Evolutionary conservation across 2,888 invertebrate species (phyloP).

Genomic region (Melanotus villosus): DNA sequence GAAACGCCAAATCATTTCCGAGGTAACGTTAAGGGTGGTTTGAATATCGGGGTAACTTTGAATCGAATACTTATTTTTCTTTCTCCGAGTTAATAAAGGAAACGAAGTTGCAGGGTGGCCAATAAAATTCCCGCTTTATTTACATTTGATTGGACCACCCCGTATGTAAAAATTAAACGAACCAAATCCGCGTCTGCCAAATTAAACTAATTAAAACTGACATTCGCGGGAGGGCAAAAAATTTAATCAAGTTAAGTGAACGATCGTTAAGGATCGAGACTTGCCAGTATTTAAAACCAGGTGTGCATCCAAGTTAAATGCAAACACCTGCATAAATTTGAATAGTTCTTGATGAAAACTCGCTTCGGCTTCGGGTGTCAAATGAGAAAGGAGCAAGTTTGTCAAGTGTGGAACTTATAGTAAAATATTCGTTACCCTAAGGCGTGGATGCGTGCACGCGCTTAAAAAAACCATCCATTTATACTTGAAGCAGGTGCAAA

Average conservation of each 20-base stretch:
- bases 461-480: constrained; percentile 15
- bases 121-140: neutral
- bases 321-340: constrained; percentile 30
- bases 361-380: neutral
- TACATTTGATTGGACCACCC: neutral
- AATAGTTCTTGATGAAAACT: constrained; percentile 13
- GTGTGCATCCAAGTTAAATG: constrained; percentile 3
- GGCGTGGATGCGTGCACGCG: constrained; percentile 13
- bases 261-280: neutral
- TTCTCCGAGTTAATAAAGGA: neutral
- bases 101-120: neutral
- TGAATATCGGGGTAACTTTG: constrained; percentile 5
- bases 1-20: constrained; percentile 13
- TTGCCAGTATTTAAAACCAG: neutral
- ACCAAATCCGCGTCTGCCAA: neutral
- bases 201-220: too few relatives aligned
- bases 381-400: constrained; percentile 7
- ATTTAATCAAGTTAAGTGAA: neutral
- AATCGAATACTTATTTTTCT: neutral
- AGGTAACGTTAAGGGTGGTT: neutral
- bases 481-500: constrained; percentile 34
- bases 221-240: neutral
- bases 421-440: neutral
- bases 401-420: neutral
- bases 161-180: neutral